Base-by-base conservation (phyloP, 2,888 invertebrate genomes). In the Platerodrilus igneus region DNA sequence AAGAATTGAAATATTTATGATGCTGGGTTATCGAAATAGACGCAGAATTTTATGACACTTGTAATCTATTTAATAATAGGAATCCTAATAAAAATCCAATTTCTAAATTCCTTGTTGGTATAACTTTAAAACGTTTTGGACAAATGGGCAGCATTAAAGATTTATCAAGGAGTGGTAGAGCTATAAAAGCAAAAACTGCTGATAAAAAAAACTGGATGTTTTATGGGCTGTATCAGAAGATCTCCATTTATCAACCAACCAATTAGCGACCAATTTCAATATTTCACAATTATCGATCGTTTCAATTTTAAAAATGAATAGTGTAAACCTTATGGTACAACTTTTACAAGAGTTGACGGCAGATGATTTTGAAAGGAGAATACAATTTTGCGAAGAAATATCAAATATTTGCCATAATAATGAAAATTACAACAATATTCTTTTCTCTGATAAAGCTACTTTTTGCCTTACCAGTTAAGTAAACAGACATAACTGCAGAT, bases 401-500 rank as follows among this genome's bases (percentile, higher is more conserved):
- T 19, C 19, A 19, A 30, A 19, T 19, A 30, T 17, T 10, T 30
- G 18, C 20, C 9, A 26, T 17, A 30, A 30, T 10, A 19, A 30
- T 18, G 19, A 17, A 30, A 17, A 18, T 30, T 30, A 19, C 10
- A 26, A 26, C 14, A 26, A 26, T 26, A 26, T 26, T 26, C 8
- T 26, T 26, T 30, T 30, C 11, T 30, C 30, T 30, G 30, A 35
- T 16, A 17, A 35, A 14, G 35, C 19, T 26, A 35, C 15, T 14
- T 36, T 36, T 23, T 27, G 11, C 18, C 19, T 36, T 27, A 36
- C 2, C 10, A 28, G 36, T 27, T n/a, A n/a, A n/a, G n/a, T n/a
- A n/a, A 28, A 35, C 18, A 35, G 35, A 23, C 26, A 35, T n/a
- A 35, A 23, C 25, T 26, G 25, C 18, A 35, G 35, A 25, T 23